Conservation (phyloP, 2,113 vertebrate genomes). For the Capreolus pygargus region DNA sequence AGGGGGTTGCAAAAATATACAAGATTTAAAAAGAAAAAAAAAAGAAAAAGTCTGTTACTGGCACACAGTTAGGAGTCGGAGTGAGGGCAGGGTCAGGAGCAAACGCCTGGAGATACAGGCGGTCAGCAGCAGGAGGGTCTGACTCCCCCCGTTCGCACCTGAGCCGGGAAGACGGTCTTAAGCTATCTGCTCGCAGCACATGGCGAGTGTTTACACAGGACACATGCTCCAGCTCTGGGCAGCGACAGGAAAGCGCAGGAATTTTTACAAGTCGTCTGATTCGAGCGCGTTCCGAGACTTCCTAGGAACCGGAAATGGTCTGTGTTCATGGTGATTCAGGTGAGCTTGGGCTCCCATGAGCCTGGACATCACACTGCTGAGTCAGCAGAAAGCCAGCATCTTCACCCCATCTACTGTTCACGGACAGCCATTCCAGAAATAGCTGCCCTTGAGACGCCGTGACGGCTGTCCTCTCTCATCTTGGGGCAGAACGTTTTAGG, state of each 20-base stretch:
- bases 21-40: neutral
- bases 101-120: neutral
- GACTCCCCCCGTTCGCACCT: neutral
- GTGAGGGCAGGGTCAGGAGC: neutral
- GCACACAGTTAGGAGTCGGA: constrained; percentile 66
- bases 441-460: neutral
- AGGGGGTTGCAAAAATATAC: constrained; percentile 70
- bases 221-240: neutral
- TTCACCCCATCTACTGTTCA: neutral
- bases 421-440: neutral
- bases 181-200: neutral
- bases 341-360: neutral
- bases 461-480: neutral
- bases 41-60: constrained; percentile 44
- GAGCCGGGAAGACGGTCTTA: neutral
- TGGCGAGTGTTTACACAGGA: constrained; percentile 22
- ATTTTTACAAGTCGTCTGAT: neutral
- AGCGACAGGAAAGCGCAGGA: neutral
- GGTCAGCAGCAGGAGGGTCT: neutral
- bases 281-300: neutral
- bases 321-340: neutral
- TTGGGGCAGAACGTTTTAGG: neutral
- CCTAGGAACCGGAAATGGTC: neutral
- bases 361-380: constrained; percentile 57
- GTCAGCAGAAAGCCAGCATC: constrained; percentile 63